Evolutionary conservation across 2,888 invertebrate genomes (phyloP).

Genomic region (Anaspis maculata): DNA sequence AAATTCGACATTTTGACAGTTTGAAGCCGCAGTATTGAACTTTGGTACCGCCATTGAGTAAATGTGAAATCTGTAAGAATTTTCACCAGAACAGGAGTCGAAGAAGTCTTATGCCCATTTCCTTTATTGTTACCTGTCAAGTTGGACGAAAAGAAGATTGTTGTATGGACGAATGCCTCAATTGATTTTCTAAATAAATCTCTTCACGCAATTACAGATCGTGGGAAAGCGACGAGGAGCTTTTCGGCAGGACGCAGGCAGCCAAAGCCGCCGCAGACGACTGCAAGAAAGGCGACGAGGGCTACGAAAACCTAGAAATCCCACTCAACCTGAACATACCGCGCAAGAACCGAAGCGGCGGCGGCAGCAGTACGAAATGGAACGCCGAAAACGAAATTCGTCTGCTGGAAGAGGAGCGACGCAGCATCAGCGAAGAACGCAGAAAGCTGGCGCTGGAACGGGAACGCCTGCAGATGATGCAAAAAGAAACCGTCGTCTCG

Average conservation of each 20-base stretch:
- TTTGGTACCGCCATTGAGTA: too few relatives aligned
- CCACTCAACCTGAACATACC: constrained; percentile 26
- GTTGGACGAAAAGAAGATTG: too few relatives aligned
- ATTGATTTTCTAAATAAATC: too few relatives aligned
- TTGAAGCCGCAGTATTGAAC: too few relatives aligned
- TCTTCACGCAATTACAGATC: too few relatives aligned
- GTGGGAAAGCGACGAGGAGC: constrained; percentile 33
- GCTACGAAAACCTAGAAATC: constrained; percentile 20
- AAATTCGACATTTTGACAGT: too few relatives aligned
- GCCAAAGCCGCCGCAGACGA: constrained; percentile 3
- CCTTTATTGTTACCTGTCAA: too few relatives aligned
- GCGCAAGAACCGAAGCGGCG: constrained; percentile 1
- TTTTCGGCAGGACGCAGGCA: constrained; percentile 13
- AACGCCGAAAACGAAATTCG: constrained; percentile 17
- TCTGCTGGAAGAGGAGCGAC: constrained; percentile 14
- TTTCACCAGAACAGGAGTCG: too few relatives aligned
- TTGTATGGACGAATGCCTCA: too few relatives aligned
- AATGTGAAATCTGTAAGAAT: too few relatives aligned
- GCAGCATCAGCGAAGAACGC: constrained; percentile 17
- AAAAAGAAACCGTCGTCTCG: too few relatives aligned
- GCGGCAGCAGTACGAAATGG: neutral
- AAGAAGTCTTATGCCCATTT: too few relatives aligned
- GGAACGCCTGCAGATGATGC: constrained; percentile 18
- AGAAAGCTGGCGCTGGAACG: constrained; percentile 19
- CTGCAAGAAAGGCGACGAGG: constrained; percentile 2